Percentiles rank a stretch among this genome's conserved stretches.
Conservation (phyloP, 2,113 vertebrate species). For the Tragulus kanchil region DNA sequence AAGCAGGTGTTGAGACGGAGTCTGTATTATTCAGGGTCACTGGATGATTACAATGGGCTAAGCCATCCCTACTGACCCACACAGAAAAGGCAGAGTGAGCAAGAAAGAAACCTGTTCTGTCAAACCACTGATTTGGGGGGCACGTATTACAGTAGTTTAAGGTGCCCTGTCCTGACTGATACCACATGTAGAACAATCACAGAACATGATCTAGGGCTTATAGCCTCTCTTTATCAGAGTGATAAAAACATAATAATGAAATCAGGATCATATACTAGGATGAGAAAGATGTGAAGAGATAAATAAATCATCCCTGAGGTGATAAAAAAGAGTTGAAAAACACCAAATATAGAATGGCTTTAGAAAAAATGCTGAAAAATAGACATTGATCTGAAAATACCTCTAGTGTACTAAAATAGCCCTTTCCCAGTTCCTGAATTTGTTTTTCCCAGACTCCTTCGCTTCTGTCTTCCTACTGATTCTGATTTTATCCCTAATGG, state of each 20-base stretch:
- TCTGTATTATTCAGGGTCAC: not conserved
- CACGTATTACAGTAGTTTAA: not conserved
- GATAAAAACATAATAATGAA: not conserved
- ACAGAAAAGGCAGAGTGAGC: not conserved
- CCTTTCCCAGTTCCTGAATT: not conserved
- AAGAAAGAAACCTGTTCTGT: not conserved
- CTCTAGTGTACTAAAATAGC: not conserved
- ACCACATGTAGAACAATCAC: not conserved
- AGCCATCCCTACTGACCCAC: not conserved
- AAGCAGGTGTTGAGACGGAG: not conserved
- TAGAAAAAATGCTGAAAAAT: slow-evolving; percentile 27
- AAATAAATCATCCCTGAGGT: not conserved
- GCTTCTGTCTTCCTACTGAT: not conserved
- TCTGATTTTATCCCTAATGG: not conserved
- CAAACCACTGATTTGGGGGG: not conserved
- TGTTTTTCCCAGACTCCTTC: not conserved
- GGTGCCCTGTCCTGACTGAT: not conserved
- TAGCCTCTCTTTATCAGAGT: not conserved
- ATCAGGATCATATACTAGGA: not conserved
- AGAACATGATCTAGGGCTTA: not conserved
- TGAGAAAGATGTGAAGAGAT: not conserved
- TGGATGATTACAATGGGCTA: not conserved
- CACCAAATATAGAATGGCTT: not conserved
- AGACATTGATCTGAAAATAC: slow-evolving; percentile 12
- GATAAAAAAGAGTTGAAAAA: not conserved